These are phyloP conservation scores for Acropternis orthonyx DNA, from an alignment of 2,797 vertebrate genomes.

Conservation along the genomic window DNA sequence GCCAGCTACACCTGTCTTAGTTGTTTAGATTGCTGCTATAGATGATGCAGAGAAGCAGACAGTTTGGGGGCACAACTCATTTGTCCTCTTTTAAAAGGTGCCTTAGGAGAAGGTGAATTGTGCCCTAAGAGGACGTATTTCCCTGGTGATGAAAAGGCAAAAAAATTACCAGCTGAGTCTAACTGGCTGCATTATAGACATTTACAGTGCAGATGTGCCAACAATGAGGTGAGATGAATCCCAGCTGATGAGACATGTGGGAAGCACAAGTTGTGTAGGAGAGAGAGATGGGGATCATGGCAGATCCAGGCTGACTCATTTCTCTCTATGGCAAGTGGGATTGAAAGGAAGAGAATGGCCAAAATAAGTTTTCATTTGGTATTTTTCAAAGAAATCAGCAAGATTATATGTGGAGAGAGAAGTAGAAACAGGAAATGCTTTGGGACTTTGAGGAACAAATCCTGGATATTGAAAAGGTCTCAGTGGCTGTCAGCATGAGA, in stretches of 20 bases:
- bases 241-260: background rate
- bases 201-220: background rate
- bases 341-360: background rate
- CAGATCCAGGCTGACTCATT: background rate
- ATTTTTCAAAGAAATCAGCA: background rate
- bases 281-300: background rate
- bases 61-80: background rate
- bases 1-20: background rate
- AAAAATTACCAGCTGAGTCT: background rate
- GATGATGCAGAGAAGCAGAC: background rate
- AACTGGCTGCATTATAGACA: background rate
- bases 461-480: accelerated
- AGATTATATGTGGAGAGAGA: background rate
- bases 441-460: background rate
- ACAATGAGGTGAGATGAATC: background rate
- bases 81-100: background rate
- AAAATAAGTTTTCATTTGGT: background rate
- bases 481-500: background rate
- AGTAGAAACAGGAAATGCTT: background rate
- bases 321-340: background rate
- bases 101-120: background rate
- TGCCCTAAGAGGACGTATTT: background rate
- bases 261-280: background rate
- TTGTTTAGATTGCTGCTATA: background rate
- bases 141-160: background rate